Evolutionary conservation across 2,888 invertebrate genomes (phyloP), one percentile per base, ranked within the genome.

Genomic region (Pecten maximus): DNA sequence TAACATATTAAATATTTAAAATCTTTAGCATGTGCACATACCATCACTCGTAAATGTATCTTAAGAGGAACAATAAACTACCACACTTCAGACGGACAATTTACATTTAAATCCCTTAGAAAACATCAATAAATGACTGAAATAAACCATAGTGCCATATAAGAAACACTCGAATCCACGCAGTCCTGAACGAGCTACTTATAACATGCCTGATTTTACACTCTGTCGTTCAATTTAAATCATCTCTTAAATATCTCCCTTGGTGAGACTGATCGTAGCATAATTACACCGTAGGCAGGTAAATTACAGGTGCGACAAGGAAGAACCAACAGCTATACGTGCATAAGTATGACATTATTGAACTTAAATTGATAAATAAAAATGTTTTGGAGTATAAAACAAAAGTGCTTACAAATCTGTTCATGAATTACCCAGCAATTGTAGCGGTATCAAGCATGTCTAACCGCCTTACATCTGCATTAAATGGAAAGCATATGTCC

Each of bases 281-380:
- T 74, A 74, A 74, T 74, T 74, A 74, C 74, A 74, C 2, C 8
- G 10, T 6, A 28, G 28, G 10, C 74, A 35, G 28, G 74, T 74
- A 74, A 74, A 74, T 35, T 74, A 35, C 74, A 74, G 74, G 35
- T 74, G 74, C 74, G 16, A 74, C 74, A 74, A 54, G 74, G 74
- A 74, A 35, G 12, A 28, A 35, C 35, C 19, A 2, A 15, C 35
- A 35, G 74, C 35, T 74, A 74, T 74, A 74, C 74, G 74, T 74
- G 74, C 74, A 74, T 74, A 74, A 74, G 74, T 74, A 74, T 35
- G 35, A 74, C 74, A 74, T 74, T 74, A 74, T 74, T 74, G 74
- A 74, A 74, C 74, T 74, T 74, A 74, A 74, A 74, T 74, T 74
- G 74, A 74, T 74, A 74, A 74, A 74, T 74, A 74, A 74, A 74